phyloP scores from a whole-genome alignment of 1,140 invertebrate genomes.

The Aphelenchoides besseyi region DNA sequence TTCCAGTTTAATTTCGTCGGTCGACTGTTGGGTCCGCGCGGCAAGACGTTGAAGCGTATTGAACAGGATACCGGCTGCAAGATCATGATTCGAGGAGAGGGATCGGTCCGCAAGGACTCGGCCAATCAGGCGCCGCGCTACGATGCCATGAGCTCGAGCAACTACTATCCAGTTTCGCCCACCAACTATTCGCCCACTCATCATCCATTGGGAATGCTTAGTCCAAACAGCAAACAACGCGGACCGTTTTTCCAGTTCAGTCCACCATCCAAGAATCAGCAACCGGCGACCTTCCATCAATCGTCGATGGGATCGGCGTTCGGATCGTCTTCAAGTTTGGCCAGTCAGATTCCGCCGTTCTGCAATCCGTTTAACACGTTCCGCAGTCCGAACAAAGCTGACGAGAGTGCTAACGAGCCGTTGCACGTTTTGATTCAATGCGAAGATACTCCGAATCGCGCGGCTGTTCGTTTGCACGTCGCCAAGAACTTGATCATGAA shows the following conservation, averaged over 20 bases:
- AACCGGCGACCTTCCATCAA: not conserved
- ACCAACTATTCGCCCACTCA: not conserved
- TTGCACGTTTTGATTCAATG: constrained; percentile 96
- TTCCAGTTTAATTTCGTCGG: constrained; percentile 99
- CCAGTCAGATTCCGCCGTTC: not conserved
- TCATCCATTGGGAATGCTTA: too few species aligned
- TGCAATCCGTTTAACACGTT: not conserved
- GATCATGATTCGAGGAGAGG: constrained; percentile 99
- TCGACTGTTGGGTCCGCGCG: constrained; percentile 93
- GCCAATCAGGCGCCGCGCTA: constrained; percentile 8
- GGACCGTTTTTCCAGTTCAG: not conserved
- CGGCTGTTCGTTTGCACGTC: constrained; percentile 83
- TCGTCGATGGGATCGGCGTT: not conserved
- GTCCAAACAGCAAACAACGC: not conserved
- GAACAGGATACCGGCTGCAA: constrained; percentile 99
- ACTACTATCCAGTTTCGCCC: constrained; percentile 1
- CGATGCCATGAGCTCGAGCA: constrained; percentile 17
- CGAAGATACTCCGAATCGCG: constrained; percentile 94
- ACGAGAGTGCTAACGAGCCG: constrained; percentile 99
- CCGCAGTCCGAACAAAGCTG: constrained; percentile 77
- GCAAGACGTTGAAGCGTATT: constrained; percentile 98
- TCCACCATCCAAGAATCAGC: not conserved
- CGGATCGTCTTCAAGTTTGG: not conserved
- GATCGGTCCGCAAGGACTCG: constrained; percentile 85
- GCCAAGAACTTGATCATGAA: constrained; percentile 97